Conservation (phyloP, 1,140 invertebrate genomes). For the Glomeris maerens region DNA sequence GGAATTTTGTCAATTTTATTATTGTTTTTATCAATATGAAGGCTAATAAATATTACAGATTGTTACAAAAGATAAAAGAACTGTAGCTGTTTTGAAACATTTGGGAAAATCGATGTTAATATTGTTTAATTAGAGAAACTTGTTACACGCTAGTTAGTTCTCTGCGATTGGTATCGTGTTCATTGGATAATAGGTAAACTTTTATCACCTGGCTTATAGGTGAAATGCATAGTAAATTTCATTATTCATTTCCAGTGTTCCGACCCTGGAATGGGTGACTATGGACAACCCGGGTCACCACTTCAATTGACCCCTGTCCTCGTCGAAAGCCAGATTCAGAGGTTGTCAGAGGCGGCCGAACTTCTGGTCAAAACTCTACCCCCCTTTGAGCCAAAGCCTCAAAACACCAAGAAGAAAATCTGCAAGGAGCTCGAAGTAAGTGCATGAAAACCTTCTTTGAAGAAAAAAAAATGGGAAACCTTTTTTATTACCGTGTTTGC, state of each 20-base stretch:
- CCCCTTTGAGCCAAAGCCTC: constrained; percentile 69
- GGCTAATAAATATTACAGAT: too few relatives aligned
- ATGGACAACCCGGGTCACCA: constrained; percentile 33
- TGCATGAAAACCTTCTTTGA: too few relatives aligned
- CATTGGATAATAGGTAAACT: not conserved
- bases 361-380: constrained; percentile 67
- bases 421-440: constrained; percentile 76
- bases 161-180: not conserved
- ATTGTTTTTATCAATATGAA: too few relatives aligned
- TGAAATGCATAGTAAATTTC: not conserved
- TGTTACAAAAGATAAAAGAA: too few relatives aligned
- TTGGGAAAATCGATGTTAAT: too few relatives aligned
- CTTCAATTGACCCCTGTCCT: constrained; percentile 59
- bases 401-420: constrained; percentile 81
- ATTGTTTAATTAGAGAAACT: too few relatives aligned
- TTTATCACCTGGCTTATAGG: not conserved
- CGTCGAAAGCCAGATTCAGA: constrained; percentile 64
- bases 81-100: too few relatives aligned
- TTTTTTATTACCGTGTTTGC: not conserved
- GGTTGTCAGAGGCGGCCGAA: constrained; percentile 65
- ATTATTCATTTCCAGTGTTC: not conserved
- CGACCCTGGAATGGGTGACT: constrained; percentile 15
- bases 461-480: not conserved
- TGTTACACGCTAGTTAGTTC: too few relatives aligned
- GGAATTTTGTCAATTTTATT: too few relatives aligned